Conservation (phyloP, 2,888 invertebrate genomes). For the Nemoura dubitans region DNA sequence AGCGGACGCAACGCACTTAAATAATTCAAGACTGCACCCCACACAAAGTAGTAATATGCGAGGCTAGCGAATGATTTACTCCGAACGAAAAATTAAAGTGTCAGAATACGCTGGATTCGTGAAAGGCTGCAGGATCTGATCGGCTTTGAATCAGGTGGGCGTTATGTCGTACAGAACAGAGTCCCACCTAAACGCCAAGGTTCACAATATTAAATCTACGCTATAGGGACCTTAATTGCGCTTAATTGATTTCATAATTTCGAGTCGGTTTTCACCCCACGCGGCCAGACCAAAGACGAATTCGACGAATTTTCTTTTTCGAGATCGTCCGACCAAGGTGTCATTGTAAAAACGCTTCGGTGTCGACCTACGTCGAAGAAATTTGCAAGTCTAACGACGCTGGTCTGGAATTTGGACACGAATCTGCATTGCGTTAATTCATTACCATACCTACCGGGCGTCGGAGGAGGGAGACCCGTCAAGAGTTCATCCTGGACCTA, state of each 20-base stretch:
- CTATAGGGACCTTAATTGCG: background rate
- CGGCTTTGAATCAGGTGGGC: background rate
- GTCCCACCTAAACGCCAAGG: background rate
- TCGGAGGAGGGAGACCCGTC: background rate
- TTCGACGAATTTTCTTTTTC: background rate
- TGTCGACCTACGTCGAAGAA: slow-evolving; percentile 3
- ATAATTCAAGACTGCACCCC: slow-evolving; percentile 7
- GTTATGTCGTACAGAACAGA: background rate
- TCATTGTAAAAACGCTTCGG: background rate
- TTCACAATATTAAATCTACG: background rate
- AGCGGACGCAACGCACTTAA: background rate
- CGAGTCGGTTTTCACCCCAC: background rate
- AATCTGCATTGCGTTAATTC: background rate
- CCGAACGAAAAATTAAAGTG: background rate
- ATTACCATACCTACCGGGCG: background rate
- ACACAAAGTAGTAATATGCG: background rate
- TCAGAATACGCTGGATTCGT: background rate
- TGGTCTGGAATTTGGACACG: background rate
- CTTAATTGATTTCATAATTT: background rate
- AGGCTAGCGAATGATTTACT: slow-evolving; percentile 4
- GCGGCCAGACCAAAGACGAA: background rate
- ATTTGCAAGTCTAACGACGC: background rate
- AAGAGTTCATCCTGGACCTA: background rate
- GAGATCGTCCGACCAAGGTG: background rate
- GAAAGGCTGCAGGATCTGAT: background rate